Evolutionary conservation across 2,797 vertebrate genomes (phyloP).

Genomic region (Acanthornis magna): DNA sequence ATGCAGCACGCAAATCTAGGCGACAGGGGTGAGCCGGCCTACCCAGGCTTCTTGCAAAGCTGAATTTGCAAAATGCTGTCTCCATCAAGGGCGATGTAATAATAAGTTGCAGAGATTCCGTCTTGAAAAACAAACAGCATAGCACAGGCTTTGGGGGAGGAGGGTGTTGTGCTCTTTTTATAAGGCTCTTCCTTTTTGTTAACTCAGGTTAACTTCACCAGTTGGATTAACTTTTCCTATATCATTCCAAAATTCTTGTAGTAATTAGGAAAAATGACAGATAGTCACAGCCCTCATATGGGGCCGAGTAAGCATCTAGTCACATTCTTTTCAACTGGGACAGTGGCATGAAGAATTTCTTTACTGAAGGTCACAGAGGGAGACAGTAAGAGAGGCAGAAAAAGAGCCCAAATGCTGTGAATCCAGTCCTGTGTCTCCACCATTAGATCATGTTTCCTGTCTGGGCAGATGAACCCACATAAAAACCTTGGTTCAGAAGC

Average conservation of each 20-base stretch:
- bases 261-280: conserved; percentile 3
- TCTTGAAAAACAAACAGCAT: conserved; percentile 15
- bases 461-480: conserved; percentile 34
- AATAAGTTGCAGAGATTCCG: conserved; percentile 11
- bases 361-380: background rate
- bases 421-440: background rate
- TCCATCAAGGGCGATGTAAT: background rate
- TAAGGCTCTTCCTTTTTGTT: background rate
- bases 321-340: background rate
- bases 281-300: background rate
- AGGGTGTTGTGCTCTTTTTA: background rate
- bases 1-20: background rate
- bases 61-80: conserved; percentile 45
- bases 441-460: conserved; percentile 22
- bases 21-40: background rate
- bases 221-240: background rate
- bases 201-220: background rate
- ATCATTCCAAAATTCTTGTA: background rate
- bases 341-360: conserved; percentile 12
- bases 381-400: background rate
- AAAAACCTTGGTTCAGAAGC: conserved; percentile 13
- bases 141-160: background rate
- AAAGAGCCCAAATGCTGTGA: background rate
- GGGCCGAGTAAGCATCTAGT: background rate
- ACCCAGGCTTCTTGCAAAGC: background rate